Conservation (phyloP, 2,888 invertebrate species). For the Aleiodes leptofemur region DNA sequence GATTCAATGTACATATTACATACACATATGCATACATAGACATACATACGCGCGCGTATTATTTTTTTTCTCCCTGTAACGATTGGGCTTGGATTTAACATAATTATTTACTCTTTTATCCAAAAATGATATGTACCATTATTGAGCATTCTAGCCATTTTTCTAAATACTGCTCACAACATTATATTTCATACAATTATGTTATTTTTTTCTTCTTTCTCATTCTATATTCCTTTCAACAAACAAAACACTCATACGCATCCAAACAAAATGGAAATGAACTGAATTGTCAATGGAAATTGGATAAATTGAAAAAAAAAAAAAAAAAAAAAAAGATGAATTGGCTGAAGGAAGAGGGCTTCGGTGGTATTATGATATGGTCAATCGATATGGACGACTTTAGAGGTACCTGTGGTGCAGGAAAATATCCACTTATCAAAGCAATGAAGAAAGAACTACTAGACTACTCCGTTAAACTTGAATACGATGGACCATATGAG, state of each 20-base stretch:
- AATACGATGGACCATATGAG: conserved; percentile 92
- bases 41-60: no score
- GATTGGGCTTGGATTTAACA: conserved; percentile 27
- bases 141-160: conserved; percentile 44
- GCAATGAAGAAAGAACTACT: conserved; percentile 91
- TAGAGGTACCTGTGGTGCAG: conserved; percentile 91
- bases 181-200: conserved; percentile 1
- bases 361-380: conserved; percentile 98
- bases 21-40: not conserved
- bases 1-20: conserved; percentile 11
- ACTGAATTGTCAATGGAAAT: not conserved
- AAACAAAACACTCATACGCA: not conserved
- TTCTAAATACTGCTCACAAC: conserved; percentile 36
- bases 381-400: conserved; percentile 98
- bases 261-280: no score
- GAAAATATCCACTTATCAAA: conserved; percentile 92
- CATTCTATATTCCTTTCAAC: not conserved
- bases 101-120: conserved; percentile 22
- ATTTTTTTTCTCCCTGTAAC: conserved; percentile 12
- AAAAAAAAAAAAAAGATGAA: conserved; percentile 82
- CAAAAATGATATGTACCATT: conserved; percentile 44
- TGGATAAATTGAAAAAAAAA: not conserved
- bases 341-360: conserved; percentile 95
- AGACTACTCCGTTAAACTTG: conserved; percentile 87
- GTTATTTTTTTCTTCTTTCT: not conserved